Conservation (phyloP, 2,797 vertebrate species). For the Lutjanus argentimaculatus region DNA sequence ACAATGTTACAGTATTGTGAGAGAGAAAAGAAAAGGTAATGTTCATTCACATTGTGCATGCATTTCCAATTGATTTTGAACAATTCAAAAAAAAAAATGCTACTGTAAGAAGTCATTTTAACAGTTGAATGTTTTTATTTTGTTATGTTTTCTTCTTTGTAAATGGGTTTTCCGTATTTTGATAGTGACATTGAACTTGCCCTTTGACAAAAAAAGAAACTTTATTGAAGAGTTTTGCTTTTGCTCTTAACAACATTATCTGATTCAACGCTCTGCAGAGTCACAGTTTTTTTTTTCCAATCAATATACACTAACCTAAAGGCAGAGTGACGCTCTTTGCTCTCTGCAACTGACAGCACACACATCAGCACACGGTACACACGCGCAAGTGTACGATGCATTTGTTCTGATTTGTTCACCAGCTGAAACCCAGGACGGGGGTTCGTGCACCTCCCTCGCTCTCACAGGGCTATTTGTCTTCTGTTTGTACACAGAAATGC, state of each 20-base stretch:
- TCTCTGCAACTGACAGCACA: constrained; percentile 52
- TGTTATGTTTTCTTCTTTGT: constrained; percentile 68
- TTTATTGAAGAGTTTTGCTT: constrained; percentile 54
- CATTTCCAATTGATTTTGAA: constrained; percentile 71
- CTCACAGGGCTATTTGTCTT: constrained; percentile 75
- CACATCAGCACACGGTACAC: constrained; percentile 55
- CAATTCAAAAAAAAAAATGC: constrained; percentile 51
- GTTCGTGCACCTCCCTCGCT: constrained; percentile 54
- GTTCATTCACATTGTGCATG: constrained; percentile 69
- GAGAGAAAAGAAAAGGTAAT: constrained; percentile 61
- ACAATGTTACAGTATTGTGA: constrained; percentile 81
- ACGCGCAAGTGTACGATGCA: constrained; percentile 36
- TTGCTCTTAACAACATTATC: constrained; percentile 48
- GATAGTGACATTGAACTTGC: constrained; percentile 57
- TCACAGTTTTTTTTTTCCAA: constrained; percentile 43
- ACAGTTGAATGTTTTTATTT: constrained; percentile 69
- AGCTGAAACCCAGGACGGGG: constrained; percentile 63
- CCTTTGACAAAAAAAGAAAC: constrained; percentile 61
- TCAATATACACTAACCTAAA: constrained; percentile 76
- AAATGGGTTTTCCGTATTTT: constrained; percentile 70
- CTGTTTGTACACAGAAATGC: constrained; percentile 75
- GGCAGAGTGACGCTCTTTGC: constrained; percentile 45
- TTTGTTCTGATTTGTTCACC: constrained; percentile 73
- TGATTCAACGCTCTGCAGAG: constrained; percentile 51
- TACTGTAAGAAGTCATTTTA: constrained; percentile 79